Evolutionary conservation across 92 coral and sea anemone genomes (phyloP).

Genomic region (Anthopleura xanthogrammica): DNA sequence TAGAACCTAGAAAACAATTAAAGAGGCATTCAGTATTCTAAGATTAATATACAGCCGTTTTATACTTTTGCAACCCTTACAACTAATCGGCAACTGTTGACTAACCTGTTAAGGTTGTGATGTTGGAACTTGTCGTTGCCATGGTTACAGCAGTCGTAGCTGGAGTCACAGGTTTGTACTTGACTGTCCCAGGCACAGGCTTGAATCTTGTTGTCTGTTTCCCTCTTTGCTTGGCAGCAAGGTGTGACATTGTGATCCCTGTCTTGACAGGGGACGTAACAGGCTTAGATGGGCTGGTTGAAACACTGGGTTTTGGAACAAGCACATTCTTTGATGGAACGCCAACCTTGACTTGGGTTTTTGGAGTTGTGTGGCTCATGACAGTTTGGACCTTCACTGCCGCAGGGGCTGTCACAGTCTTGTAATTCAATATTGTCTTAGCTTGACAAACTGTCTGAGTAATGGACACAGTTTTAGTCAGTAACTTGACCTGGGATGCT

Average conservation of each 20-base stretch:
- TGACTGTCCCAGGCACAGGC: constrained; percentile 84
- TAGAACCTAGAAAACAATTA: constrained; percentile 26
- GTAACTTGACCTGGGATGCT: constrained; percentile 80
- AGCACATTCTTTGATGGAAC: constrained; percentile 62
- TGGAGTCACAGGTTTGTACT: constrained; percentile 79
- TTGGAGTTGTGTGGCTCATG: constrained; percentile 65
- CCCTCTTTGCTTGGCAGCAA: constrained; percentile 73
- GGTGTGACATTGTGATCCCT: constrained; percentile 62
- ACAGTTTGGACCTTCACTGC: constrained; percentile 76
- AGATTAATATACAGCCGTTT: no score
- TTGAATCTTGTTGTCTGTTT: constrained; percentile 76
- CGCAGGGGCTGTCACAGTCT: constrained; percentile 69
- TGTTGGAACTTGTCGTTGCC: constrained; percentile 76
- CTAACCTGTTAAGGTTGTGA: constrained; percentile 50
- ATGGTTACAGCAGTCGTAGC: constrained; percentile 77
- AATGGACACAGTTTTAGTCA: constrained; percentile 82
- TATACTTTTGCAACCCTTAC: no score
- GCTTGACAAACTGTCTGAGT: constrained; percentile 77
- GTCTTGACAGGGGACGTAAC: constrained; percentile 38
- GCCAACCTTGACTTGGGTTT: constrained; percentile 65
- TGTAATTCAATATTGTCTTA: constrained; percentile 75
- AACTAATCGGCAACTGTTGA: not conserved
- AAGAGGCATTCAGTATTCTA: no score
- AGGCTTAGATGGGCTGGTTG: constrained; percentile 46
- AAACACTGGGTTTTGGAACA: constrained; percentile 70